phyloP scores from a whole-genome alignment of 2,888 invertebrate genomes.

The Oeneis ivallda region DNA sequence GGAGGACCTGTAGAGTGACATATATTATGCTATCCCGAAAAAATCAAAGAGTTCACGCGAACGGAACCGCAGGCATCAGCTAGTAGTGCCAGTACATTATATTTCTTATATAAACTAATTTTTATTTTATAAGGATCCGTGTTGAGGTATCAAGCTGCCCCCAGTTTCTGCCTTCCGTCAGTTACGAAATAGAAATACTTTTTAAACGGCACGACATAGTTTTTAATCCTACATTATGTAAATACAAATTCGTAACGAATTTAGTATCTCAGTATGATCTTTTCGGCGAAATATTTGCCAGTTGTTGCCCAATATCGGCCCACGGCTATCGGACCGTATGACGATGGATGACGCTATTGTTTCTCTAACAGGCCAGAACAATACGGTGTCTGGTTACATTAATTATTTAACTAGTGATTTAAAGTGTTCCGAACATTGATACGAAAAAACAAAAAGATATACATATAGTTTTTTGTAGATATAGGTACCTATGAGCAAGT shows the following conservation, averaged over 20 bases:
- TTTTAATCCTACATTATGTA: not conserved
- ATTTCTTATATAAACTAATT: too few species aligned
- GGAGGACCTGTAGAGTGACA: too few species aligned
- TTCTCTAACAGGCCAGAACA: conserved; percentile 32
- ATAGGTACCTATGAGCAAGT: too few species aligned
- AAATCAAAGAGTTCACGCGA: too few species aligned
- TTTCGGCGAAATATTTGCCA: conserved; percentile 28
- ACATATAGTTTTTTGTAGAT: too few species aligned
- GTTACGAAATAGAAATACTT: too few species aligned
- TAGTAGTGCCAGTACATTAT: too few species aligned
- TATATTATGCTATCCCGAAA: too few species aligned
- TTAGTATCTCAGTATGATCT: conserved; percentile 6
- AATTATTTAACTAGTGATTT: conserved; percentile 37
- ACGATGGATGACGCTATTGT: conserved; percentile 26
- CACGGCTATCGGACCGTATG: conserved; percentile 16
- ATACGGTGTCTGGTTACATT: conserved; percentile 30
- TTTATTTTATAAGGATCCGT: too few species aligned
- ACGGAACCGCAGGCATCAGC: too few species aligned
- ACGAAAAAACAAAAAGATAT: not conserved
- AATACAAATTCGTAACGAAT: not conserved
- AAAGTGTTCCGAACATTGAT: conserved; percentile 25
- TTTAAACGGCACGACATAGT: not conserved
- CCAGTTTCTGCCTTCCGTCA: too few species aligned
- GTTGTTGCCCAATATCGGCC: conserved; percentile 1
- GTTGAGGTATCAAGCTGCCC: too few species aligned